Conservation (phyloP, 2,797 vertebrate genomes). For the Pteropus rufus region DNA sequence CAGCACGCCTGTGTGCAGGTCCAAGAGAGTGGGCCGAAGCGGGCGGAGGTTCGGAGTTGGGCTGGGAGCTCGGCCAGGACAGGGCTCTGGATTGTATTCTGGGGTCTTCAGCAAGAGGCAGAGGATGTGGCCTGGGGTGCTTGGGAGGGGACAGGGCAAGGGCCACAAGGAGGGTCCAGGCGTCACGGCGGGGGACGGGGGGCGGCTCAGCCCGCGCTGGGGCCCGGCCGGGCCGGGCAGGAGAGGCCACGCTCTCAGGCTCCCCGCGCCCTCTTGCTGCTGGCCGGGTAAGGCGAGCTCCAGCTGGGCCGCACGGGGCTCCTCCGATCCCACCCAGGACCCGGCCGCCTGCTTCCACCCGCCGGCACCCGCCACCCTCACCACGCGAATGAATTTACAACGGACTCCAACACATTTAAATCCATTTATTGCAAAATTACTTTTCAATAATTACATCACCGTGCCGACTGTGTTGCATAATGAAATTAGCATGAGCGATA, state of each 20-base stretch:
- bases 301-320: not conserved
- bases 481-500: slow-evolving; percentile 87
- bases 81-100: not conserved
- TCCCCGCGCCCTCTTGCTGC: slow-evolving; percentile 61
- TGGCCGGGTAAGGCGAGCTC: slow-evolving; percentile 77
- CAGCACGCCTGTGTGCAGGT: rapidly evolving
- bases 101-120: not conserved
- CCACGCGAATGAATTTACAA: slow-evolving; percentile 84
- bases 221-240: rapidly evolving
- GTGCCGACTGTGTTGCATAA: slow-evolving; percentile 85
- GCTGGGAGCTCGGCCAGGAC: not conserved
- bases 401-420: slow-evolving; percentile 85
- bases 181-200: not conserved
- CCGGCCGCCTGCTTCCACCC: slow-evolving; percentile 50
- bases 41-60: not conserved
- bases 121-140: not conserved
- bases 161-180: not conserved
- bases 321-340: slow-evolving; percentile 77
- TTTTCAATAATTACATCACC: slow-evolving; percentile 88
- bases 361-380: slow-evolving; percentile 77
- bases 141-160: not conserved
- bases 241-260: rapidly evolving
- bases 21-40: not conserved
- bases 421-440: slow-evolving; percentile 90
- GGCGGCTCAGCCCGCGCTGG: not conserved